Evolutionary conservation across 2,888 invertebrate species (phyloP).

Genomic region (Heliconius aoede): DNA sequence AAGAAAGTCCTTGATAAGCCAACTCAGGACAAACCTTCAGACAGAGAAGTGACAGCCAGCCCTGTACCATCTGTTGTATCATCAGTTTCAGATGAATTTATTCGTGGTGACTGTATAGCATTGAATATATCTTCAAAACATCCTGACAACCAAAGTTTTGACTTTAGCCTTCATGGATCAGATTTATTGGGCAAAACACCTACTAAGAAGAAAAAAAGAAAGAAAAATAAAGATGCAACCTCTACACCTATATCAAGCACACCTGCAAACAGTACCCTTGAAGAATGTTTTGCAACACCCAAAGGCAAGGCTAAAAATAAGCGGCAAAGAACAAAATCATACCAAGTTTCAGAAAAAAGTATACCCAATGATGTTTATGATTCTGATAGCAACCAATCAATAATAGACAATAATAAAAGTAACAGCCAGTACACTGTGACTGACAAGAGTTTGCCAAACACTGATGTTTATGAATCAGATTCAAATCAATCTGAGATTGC

Average conservation of each 20-base stretch:
- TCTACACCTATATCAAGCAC: slow-evolving; percentile 61
- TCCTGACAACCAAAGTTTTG: slow-evolving; percentile 71
- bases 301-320: slow-evolving; percentile 78
- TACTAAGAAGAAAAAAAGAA: slow-evolving; percentile 73
- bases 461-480: slow-evolving; percentile 84
- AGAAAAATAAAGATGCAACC: slow-evolving; percentile 68
- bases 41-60: slow-evolving; percentile 68
- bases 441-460: slow-evolving; percentile 70
- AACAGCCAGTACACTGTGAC: slow-evolving; percentile 64
- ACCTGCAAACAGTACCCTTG: slow-evolving; percentile 53
- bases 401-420: slow-evolving; percentile 59
- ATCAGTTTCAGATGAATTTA: slow-evolving; percentile 80
- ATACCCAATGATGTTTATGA: slow-evolving; percentile 82
- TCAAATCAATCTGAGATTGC: slow-evolving; percentile 69
- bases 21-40: slow-evolving; percentile 52
- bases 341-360: slow-evolving; percentile 66
- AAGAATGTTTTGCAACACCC: slow-evolving; percentile 76
- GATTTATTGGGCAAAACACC: slow-evolving; percentile 72
- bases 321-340: slow-evolving; percentile 70
- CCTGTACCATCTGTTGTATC: slow-evolving; percentile 79
- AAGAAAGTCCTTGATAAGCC: slow-evolving; percentile 48
- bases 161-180: slow-evolving; percentile 78
- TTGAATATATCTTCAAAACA: slow-evolving; percentile 76
- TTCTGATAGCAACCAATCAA: slow-evolving; percentile 82
- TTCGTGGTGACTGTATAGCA: slow-evolving; percentile 77